Conservation (phyloP, 35 echinoderm and acorn worm species). For the Patiria miniata region DNA sequence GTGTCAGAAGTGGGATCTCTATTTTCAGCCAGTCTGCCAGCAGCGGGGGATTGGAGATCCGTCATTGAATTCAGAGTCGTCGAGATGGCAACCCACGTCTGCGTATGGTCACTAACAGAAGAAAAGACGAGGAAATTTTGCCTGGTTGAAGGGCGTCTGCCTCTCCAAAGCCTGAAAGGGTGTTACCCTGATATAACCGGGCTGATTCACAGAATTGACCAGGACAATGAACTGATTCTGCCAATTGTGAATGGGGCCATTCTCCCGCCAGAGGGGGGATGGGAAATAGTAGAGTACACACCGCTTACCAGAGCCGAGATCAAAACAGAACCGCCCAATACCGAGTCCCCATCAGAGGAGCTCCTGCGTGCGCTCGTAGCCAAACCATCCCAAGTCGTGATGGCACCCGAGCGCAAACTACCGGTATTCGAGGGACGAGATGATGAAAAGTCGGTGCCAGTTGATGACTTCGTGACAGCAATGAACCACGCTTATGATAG, state of each 20-base stretch:
- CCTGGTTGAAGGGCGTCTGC: not conserved
- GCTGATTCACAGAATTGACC: not conserved
- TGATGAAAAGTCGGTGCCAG: not conserved
- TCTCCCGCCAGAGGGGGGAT: conserved; percentile 10
- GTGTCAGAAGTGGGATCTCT: too few species aligned
- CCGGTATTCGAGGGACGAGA: not conserved
- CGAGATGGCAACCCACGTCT: not conserved
- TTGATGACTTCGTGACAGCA: not conserved
- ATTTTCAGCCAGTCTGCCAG: not conserved
- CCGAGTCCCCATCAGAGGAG: too few species aligned
- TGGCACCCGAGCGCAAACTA: not conserved
- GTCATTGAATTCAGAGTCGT: not conserved
- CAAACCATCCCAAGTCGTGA: not conserved
- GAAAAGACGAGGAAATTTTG: not conserved
- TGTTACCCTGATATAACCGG: not conserved
- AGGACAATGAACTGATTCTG: not conserved
- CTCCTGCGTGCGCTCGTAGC: not conserved
- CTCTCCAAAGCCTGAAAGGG: not conserved
- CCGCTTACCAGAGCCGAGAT: not conserved
- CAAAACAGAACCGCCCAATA: too few species aligned
- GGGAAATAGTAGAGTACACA: too few species aligned
- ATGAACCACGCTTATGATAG: not conserved
- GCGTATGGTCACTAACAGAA: not conserved
- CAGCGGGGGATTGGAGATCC: not conserved
- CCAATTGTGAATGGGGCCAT: not conserved